These are phyloP conservation scores for Opisthograptis luteolata DNA, from an alignment of 2,888 invertebrate genomes.

Conservation along the genomic window DNA sequence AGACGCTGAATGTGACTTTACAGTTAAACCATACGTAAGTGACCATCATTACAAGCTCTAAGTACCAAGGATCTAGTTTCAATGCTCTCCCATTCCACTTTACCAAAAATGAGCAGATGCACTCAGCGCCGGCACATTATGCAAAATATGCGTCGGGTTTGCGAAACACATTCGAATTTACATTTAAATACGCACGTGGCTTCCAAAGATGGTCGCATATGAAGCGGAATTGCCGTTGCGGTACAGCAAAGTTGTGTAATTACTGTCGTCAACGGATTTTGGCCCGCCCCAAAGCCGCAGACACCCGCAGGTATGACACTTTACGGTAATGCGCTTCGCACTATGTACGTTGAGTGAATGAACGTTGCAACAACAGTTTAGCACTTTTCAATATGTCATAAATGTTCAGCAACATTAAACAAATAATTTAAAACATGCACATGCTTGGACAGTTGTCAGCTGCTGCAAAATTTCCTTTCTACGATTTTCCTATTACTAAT, in stretches of 20 bases:
- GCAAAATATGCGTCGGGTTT: constrained; percentile 35
- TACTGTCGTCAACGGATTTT: constrained; percentile 50
- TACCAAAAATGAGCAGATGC: constrained; percentile 32
- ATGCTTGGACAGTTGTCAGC: too few relatives aligned
- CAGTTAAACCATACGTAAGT: too few relatives aligned
- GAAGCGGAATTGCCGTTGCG: constrained; percentile 40
- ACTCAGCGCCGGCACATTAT: constrained; percentile 34
- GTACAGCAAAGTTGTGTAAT: constrained; percentile 54
- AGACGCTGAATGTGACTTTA: too few relatives aligned
- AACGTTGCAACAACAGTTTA: background rate
- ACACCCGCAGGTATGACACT: constrained; percentile 45
- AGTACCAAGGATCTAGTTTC: too few relatives aligned
- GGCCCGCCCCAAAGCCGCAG: constrained; percentile 46
- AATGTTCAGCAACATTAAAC: too few relatives aligned
- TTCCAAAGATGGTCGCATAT: constrained; percentile 43
- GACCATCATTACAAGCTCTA: too few relatives aligned
- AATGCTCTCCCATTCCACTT: constrained; percentile 13
- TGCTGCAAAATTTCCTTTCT: too few relatives aligned
- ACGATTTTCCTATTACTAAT: too few relatives aligned
- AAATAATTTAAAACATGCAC: too few relatives aligned
- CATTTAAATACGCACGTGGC: constrained; percentile 43
- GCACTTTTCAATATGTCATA: too few relatives aligned
- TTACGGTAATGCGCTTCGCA: constrained; percentile 3
- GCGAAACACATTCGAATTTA: constrained; percentile 38
- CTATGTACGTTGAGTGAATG: constrained; percentile 2